Conservation (phyloP, 2,888 invertebrate genomes). For the Chymomyza procnemis region DNA sequence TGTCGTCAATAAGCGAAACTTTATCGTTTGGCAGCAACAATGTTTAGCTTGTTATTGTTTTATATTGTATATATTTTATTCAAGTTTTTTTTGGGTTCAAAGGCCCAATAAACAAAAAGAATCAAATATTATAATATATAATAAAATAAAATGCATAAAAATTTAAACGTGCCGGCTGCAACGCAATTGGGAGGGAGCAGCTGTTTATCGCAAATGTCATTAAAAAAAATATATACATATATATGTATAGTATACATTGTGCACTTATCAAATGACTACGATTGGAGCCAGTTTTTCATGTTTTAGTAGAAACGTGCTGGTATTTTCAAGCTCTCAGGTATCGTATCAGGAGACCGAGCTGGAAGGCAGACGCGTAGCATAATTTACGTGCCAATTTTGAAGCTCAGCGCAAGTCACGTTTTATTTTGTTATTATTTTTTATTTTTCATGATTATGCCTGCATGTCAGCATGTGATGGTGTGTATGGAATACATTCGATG, state of each 20-base stretch:
- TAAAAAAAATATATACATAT: conserved; percentile 43
- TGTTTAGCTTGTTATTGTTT: conserved; percentile 45
- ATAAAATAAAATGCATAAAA: conserved; percentile 40
- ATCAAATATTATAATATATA: too few relatives aligned
- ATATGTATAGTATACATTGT: too few relatives aligned
- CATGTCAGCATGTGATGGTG: neutral
- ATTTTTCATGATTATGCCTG: too few relatives aligned
- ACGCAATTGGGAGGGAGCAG: neutral
- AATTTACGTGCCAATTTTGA: conserved; percentile 73
- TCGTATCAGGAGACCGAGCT: neutral
- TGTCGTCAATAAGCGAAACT: conserved; percentile 28
- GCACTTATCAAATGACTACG: conserved; percentile 62
- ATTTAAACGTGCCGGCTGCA: neutral
- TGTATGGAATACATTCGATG: neutral
- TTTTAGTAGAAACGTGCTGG: conserved; percentile 65
- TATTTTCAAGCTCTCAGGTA: conserved; percentile 48
- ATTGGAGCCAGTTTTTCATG: conserved; percentile 36
- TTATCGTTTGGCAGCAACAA: conserved; percentile 2
- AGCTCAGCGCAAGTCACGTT: conserved; percentile 75
- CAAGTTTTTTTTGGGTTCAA: conserved; percentile 51
- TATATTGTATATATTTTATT: conserved; percentile 3
- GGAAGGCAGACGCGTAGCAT: conserved; percentile 43
- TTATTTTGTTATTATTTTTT: conserved; percentile 23
- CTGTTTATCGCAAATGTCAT: conserved; percentile 50
- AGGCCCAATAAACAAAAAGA: conserved; percentile 63